Conservation (phyloP, 2,888 invertebrate species). For the Luperina testacea region DNA sequence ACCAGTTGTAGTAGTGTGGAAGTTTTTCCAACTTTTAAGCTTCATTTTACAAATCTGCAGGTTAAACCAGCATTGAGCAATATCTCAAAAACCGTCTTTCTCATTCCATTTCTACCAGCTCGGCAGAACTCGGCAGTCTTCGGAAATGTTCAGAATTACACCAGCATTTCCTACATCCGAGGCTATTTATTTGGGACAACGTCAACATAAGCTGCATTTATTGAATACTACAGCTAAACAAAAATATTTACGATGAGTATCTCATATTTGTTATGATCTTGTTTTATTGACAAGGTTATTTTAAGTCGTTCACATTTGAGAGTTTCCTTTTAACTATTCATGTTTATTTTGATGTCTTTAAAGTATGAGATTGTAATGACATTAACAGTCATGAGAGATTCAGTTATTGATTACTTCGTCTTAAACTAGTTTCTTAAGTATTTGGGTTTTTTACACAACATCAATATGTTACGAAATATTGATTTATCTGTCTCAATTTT, state of each 20-base stretch:
- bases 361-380: not conserved
- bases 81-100: constrained; percentile 1
- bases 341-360: constrained; percentile 1
- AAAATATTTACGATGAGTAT: constrained; percentile 18
- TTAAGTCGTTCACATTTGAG: not conserved
- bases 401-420: no score
- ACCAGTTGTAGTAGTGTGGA: not conserved
- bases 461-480: not conserved
- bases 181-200: constrained; percentile 28
- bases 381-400: not conserved
- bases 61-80: not conserved
- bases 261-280: not conserved
- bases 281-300: not conserved
- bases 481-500: not conserved
- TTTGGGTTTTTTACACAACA: not conserved
- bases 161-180: not conserved
- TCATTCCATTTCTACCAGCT: not conserved
- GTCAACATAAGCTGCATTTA: constrained; percentile 39
- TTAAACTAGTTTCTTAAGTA: no score
- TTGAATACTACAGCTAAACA: constrained; percentile 10
- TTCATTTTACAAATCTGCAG: not conserved
- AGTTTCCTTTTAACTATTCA: not conserved
- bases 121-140: not conserved
- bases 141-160: not conserved
- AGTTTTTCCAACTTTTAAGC: not conserved